A percentile compares a stretch with the other conserved stretches of the same genome.
Conservation (phyloP, 2,797 vertebrate genomes). For the Epinephelus coioides region DNA sequence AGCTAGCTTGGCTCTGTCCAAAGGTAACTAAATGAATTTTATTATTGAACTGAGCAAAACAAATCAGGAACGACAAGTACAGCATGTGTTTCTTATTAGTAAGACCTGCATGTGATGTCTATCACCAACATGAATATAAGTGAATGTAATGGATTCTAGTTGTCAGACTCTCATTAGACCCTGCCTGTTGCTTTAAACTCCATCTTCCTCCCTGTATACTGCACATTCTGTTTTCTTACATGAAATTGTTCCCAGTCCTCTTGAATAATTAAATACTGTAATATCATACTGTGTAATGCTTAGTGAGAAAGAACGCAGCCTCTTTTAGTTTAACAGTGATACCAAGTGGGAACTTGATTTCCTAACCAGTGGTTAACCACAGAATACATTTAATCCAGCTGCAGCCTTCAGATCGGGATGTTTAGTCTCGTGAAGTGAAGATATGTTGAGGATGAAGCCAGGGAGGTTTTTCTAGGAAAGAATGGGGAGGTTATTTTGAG, state of each 20-base stretch:
- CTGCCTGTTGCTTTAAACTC: not conserved
- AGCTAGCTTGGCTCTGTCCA: too few species aligned
- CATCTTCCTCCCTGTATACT: not conserved
- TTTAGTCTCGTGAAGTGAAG: conserved; percentile 5
- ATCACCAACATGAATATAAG: not conserved
- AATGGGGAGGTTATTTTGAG: not conserved
- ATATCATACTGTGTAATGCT: not conserved
- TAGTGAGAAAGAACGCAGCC: not conserved
- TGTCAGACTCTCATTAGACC: not conserved
- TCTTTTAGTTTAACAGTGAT: not conserved
- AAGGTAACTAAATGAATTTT: too few species aligned
- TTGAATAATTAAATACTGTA: not conserved
- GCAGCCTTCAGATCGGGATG: not conserved
- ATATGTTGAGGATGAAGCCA: not conserved
- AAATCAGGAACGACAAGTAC: too few species aligned
- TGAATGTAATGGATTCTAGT: not conserved
- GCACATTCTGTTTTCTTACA: not conserved
- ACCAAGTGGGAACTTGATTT: conserved; percentile 17
- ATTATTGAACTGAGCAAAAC: too few species aligned
- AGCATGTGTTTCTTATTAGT: too few species aligned
- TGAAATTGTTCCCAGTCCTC: not conserved
- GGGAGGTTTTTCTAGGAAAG: conserved; percentile 2
- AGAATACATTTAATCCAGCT: conserved; percentile 20
- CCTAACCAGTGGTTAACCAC: conserved; percentile 20
- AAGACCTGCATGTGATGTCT: not conserved